Percentiles rank a stretch among this genome's conserved stretches.
Evolutionary conservation across 1,140 invertebrate genomes (phyloP).

Genomic region (Thaumetopoea pityocampa): DNA sequence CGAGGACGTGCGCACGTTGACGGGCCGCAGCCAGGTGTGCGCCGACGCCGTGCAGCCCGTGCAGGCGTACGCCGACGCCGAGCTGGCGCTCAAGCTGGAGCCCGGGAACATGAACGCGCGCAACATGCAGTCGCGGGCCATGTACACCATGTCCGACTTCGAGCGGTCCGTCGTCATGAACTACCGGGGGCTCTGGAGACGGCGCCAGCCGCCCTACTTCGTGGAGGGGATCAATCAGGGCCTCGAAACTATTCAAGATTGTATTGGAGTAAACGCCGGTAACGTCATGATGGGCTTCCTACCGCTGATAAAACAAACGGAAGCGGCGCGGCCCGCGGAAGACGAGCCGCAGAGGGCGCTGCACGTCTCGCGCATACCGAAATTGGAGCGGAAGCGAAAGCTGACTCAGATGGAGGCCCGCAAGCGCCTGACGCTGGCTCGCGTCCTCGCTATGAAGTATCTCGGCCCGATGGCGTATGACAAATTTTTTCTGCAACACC

Average conservation of each 20-base stretch:
- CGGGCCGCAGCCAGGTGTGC: constrained; percentile 67
- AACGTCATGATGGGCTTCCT: constrained; percentile 64
- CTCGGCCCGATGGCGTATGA: constrained; percentile 75
- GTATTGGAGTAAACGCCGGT: constrained; percentile 58
- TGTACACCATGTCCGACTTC: constrained; percentile 76
- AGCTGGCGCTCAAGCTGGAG: constrained; percentile 66
- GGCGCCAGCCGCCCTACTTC: constrained; percentile 76
- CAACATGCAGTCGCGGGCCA: constrained; percentile 74
- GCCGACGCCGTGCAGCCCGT: constrained; percentile 70
- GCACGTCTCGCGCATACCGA: constrained; percentile 56
- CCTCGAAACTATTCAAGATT: constrained; percentile 66
- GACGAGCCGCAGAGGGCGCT: constrained; percentile 39
- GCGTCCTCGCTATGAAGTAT: constrained; percentile 75
- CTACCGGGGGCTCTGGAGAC: constrained; percentile 49
- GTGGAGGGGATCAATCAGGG: constrained; percentile 73
- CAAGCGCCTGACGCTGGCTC: constrained; percentile 65
- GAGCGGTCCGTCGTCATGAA: constrained; percentile 76
- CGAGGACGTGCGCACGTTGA: constrained; percentile 67
- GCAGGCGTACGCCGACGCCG: constrained; percentile 72
- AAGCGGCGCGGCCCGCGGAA: constrained; percentile 43
- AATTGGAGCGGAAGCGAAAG: constrained; percentile 46
- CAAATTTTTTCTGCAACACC: constrained; percentile 71
- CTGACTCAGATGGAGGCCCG: constrained; percentile 66
- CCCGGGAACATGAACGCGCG: constrained; percentile 65
- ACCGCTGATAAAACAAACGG: constrained; percentile 56